Percentiles rank a stretch among this genome's conserved stretches.
Evolutionary conservation across 2,888 invertebrate genomes (phyloP).

Genomic region (Chymomyza amoena): DNA sequence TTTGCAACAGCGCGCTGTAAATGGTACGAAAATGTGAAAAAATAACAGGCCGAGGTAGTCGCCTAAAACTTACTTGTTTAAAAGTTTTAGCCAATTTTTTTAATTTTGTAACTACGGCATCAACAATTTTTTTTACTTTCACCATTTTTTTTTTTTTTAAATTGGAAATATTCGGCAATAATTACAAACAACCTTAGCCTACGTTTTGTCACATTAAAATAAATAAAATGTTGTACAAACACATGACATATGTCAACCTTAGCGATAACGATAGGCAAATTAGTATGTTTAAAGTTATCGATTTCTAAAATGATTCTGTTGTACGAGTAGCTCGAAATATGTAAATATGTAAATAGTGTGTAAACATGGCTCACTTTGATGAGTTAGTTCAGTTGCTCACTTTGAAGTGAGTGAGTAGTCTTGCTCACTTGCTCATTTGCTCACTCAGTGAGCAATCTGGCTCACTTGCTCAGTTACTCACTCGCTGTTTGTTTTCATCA

Average conservation of each 20-base stretch:
- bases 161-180: background rate
- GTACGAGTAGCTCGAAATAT: background rate
- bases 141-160: constrained; percentile 78
- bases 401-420: too few species aligned
- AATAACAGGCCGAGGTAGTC: too few species aligned
- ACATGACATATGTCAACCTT: background rate
- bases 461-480: too few species aligned
- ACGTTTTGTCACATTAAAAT: background rate
- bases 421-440: too few species aligned
- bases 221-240: background rate
- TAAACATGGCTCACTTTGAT: too few species aligned
- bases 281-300: background rate
- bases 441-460: too few species aligned
- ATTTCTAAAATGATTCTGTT: background rate
- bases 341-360: too few species aligned
- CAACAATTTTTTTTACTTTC: constrained; percentile 78
- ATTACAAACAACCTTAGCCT: background rate
- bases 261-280: background rate
- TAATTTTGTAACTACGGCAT: constrained; percentile 83
- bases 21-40: constrained; percentile 3
- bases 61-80: constrained; percentile 83
- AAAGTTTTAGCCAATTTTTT: constrained; percentile 84
- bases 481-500: too few species aligned
- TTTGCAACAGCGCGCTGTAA: constrained; percentile 82
- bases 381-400: too few species aligned